Percentiles rank a stretch among this genome's conserved stretches.
Conservation (phyloP, 2,797 vertebrate genomes). For the Cygnus olor region DNA sequence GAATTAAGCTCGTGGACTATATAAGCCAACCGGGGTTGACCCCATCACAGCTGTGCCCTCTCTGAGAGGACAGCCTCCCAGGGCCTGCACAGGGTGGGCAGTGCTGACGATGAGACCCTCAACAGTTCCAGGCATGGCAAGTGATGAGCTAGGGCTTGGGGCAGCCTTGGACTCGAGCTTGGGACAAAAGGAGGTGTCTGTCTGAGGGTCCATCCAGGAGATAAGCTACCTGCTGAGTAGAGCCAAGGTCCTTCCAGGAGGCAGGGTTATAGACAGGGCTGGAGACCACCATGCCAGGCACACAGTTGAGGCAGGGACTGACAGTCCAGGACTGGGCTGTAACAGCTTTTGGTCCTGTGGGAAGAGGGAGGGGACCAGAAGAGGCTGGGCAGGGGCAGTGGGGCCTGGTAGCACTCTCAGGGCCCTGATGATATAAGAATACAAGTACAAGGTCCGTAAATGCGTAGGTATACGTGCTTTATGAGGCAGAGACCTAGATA, state of each 20-base stretch:
- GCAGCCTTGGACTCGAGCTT: background rate
- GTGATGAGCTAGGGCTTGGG: background rate
- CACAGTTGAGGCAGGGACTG: background rate
- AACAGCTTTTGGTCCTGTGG: background rate
- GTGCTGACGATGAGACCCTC: background rate
- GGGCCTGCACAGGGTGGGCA: background rate
- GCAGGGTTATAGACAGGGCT: background rate
- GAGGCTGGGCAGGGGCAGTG: background rate
- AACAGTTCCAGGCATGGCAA: accelerated
- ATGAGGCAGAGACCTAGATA: background rate
- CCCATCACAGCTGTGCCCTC: background rate
- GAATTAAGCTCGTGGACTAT: background rate
- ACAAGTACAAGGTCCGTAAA: background rate
- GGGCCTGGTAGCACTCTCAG: background rate
- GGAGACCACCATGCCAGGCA: accelerated
- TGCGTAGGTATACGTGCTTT: background rate
- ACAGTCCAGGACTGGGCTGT: accelerated
- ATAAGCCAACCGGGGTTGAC: background rate
- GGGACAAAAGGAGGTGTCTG: accelerated
- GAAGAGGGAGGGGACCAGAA: background rate
- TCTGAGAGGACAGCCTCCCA: accelerated
- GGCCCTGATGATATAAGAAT: background rate
- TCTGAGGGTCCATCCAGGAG: background rate
- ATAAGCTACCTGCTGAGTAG: background rate
- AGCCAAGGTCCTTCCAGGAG: background rate